Percentiles rank a stretch among this genome's conserved stretches.
phyloP scores from a whole-genome alignment of 2,888 invertebrate genomes.

The Brenthis daphne region DNA sequence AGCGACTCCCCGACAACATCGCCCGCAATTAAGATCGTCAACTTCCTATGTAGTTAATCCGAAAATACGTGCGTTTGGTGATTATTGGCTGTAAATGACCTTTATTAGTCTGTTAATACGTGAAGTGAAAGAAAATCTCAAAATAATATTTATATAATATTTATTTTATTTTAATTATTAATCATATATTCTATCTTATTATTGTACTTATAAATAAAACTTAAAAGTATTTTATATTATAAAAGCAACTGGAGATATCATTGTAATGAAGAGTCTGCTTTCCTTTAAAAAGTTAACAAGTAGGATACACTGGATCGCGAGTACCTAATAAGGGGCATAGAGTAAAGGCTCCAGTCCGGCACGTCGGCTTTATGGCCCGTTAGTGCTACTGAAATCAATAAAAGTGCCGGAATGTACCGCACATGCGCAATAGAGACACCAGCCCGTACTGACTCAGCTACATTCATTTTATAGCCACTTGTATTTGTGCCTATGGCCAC shows the following conservation, averaged over 20 bases:
- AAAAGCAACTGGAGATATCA: neutral
- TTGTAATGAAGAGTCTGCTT: constrained; percentile 15
- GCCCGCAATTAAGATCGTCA: constrained; percentile 75
- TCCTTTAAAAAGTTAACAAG: constrained; percentile 70
- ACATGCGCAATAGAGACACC: constrained; percentile 74
- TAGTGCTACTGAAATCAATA: constrained; percentile 88
- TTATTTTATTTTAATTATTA: neutral
- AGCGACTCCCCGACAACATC: constrained; percentile 61
- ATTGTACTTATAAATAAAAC: neutral
- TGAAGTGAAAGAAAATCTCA: constrained; percentile 42
- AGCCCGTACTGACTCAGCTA: constrained; percentile 77
- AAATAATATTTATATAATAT: constrained; percentile 12
- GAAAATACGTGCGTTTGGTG: constrained; percentile 77
- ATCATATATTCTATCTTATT: neutral
- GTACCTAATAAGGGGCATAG: constrained; percentile 79
- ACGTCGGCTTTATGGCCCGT: constrained; percentile 82
- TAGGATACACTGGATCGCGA: constrained; percentile 69
- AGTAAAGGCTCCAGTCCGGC: constrained; percentile 74
- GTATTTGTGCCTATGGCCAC: constrained; percentile 80
- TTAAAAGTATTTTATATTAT: neutral
- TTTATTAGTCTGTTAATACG: constrained; percentile 57
- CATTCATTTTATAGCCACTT: constrained; percentile 81
- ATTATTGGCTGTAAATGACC: constrained; percentile 72
- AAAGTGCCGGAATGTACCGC: constrained; percentile 84
- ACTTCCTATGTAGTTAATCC: constrained; percentile 77